A percentile compares a stretch with the other conserved stretches of the same genome.
Evolutionary conservation across 2,797 vertebrate species (phyloP).

Genomic region (Macropus fuliginosus): DNA sequence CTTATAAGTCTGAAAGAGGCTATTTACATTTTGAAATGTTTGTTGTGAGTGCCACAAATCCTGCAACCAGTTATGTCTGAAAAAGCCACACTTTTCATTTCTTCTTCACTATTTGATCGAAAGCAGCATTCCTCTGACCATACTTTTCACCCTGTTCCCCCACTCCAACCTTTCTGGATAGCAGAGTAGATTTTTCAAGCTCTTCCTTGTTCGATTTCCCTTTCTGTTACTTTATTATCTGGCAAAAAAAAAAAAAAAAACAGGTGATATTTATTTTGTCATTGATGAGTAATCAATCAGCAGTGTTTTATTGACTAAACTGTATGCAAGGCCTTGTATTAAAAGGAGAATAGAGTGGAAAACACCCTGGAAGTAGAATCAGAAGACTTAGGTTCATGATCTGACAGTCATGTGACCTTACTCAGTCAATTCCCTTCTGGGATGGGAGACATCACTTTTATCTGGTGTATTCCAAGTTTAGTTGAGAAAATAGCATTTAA

Average conservation of each 20-base stretch:
- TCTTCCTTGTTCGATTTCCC: not conserved
- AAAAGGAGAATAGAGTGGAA: not conserved
- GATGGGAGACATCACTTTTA: slow-evolving; percentile 3
- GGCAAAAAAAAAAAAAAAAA: not conserved
- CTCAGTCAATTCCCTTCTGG: not conserved
- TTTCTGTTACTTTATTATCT: not conserved
- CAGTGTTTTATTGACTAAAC: not conserved
- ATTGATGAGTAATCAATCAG: not conserved
- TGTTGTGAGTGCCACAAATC: not conserved
- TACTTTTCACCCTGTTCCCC: fast-evolving
- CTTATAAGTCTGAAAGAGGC: not conserved
- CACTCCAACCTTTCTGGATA: not conserved
- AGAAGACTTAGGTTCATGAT: not conserved
- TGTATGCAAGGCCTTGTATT: not conserved
- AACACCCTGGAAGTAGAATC: not conserved
- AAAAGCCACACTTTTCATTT: not conserved
- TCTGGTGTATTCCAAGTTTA: slow-evolving; percentile 5
- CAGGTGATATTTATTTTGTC: not conserved
- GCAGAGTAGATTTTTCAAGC: not conserved
- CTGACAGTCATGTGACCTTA: not conserved
- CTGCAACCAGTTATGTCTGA: not conserved
- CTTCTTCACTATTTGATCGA: not conserved
- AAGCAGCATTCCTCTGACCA: not conserved
- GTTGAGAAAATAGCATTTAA: slow-evolving; percentile 20
- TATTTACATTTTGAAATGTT: not conserved